A percentile compares a stretch with the other conserved stretches of the same genome.
phyloP scores from a whole-genome alignment of 2,888 invertebrate species.

The Pyrochroa serraticornis region DNA sequence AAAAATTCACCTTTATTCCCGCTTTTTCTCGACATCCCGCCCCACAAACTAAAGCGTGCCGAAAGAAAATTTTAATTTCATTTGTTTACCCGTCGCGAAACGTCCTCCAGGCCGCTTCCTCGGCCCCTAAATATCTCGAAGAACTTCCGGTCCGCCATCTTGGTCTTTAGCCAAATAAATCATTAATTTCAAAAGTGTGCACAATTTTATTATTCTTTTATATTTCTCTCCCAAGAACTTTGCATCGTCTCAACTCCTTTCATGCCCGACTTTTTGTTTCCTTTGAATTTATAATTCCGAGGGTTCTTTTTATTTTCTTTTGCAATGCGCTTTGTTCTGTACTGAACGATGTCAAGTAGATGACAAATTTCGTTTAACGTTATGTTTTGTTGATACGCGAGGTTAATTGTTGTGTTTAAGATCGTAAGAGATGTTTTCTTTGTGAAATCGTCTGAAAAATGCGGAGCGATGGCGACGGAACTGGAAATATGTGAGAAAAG shows the following conservation, averaged over 20 bases:
- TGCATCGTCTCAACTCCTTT: slow-evolving; percentile 39
- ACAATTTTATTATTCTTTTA: slow-evolving; percentile 45
- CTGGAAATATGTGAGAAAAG: slow-evolving; percentile 11
- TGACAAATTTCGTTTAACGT: slow-evolving; percentile 1
- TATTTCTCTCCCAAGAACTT: slow-evolving; percentile 40
- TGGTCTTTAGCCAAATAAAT: slow-evolving; percentile 47
- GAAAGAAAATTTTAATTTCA: no score
- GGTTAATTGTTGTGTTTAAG: no score
- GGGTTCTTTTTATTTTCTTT: slow-evolving; percentile 25
- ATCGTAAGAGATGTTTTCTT: neutral
- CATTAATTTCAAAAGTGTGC: slow-evolving; percentile 50
- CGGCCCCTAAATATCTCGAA: slow-evolving; percentile 37
- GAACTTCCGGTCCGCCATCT: slow-evolving; percentile 41
- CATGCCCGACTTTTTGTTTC: slow-evolving; percentile 37
- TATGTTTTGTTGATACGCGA: no score
- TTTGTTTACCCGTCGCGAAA: no score
- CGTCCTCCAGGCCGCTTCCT: slow-evolving; percentile 25
- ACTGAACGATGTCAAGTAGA: slow-evolving; percentile 11
- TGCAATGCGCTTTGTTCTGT: slow-evolving; percentile 13
- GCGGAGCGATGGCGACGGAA: slow-evolving; percentile 26
- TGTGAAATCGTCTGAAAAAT: slow-evolving; percentile 9
- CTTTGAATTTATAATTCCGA: slow-evolving; percentile 43
- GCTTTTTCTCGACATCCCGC: no score
- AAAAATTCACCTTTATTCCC: no score
- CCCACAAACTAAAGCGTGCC: neutral